Percentiles rank a stretch among this genome's conserved stretches.
phyloP scores from a whole-genome alignment of 1,140 invertebrate genomes.

The Archegozetes longisetosus region DNA sequence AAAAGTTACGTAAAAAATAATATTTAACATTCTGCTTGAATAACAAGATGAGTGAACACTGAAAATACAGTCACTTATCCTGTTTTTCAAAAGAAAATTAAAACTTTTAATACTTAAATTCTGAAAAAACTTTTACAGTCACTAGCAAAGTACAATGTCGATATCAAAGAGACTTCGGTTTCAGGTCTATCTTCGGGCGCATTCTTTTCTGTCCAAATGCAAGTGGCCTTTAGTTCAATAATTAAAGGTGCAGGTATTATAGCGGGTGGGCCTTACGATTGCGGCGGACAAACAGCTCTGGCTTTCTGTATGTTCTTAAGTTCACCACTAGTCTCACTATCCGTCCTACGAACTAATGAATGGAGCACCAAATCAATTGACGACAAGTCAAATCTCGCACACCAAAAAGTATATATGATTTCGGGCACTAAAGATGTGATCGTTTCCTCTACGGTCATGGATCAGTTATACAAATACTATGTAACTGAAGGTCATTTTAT shows the following conservation, averaged over 20 bases:
- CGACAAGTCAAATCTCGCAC: constrained; percentile 3
- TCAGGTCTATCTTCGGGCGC: constrained; percentile 9
- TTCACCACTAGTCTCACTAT: background rate
- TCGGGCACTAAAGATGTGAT: constrained; percentile 10
- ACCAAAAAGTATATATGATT: constrained; percentile 15
- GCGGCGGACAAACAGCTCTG: constrained; percentile 4
- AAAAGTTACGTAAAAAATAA: too few relatives aligned
- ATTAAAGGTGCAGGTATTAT: constrained; percentile 15
- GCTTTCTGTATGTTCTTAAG: constrained; percentile 12
- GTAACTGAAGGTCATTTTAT: constrained; percentile 8
- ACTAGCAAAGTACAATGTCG: constrained; percentile 5
- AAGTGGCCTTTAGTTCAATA: constrained; percentile 2
- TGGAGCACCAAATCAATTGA: constrained; percentile 6
- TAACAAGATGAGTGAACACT: too few relatives aligned
- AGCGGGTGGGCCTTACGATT: constrained; percentile 9
- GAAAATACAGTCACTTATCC: too few relatives aligned
- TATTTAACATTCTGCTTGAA: too few relatives aligned
- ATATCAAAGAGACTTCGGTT: constrained; percentile 10
- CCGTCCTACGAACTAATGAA: constrained; percentile 1
- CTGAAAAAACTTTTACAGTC: constrained; percentile 9
- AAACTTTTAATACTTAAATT: too few relatives aligned
- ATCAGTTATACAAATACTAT: constrained; percentile 14
- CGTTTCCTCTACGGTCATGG: background rate
- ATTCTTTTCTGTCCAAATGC: constrained; percentile 9
- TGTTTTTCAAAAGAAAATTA: too few relatives aligned